A percentile compares a stretch with the other conserved stretches of the same genome.
Conservation (phyloP, 2,113 vertebrate species). For the Corydoras maculifer region DNA sequence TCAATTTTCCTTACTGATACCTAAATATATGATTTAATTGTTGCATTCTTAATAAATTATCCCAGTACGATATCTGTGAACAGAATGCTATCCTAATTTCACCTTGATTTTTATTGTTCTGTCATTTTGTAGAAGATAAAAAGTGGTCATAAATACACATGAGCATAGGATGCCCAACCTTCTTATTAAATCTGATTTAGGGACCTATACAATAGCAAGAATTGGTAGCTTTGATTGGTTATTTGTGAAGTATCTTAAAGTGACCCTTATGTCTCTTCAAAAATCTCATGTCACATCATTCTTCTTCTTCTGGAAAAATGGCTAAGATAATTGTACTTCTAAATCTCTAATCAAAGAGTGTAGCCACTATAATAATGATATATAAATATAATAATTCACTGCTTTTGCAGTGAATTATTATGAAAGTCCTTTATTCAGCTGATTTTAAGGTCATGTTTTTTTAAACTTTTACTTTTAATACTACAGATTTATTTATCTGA, state of each 20-base stretch:
- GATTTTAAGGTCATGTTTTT: too few species aligned
- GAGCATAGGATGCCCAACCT: background rate
- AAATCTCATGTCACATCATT: background rate
- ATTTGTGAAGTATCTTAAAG: background rate
- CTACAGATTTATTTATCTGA: too few species aligned
- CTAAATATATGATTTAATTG: background rate
- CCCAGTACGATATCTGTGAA: background rate
- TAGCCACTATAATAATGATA: background rate
- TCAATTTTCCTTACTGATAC: conserved; percentile 7
- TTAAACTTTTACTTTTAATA: too few species aligned
- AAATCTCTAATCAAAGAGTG: background rate
- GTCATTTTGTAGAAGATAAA: conserved; percentile 8
- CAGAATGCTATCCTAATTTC: conserved; percentile 3
- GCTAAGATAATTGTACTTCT: background rate
- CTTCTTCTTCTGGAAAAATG: too few species aligned
- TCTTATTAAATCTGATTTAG: background rate
- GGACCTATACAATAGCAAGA: background rate
- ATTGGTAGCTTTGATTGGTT: background rate
- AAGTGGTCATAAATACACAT: background rate
- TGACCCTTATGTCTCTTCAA: background rate
- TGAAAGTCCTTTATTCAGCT: too few species aligned
- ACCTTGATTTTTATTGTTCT: background rate
- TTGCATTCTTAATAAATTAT: background rate
- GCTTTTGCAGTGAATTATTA: too few species aligned
- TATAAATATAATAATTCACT: background rate